Conservation (phyloP, 2,888 invertebrate genomes). For the Chymomyza procnemis region DNA sequence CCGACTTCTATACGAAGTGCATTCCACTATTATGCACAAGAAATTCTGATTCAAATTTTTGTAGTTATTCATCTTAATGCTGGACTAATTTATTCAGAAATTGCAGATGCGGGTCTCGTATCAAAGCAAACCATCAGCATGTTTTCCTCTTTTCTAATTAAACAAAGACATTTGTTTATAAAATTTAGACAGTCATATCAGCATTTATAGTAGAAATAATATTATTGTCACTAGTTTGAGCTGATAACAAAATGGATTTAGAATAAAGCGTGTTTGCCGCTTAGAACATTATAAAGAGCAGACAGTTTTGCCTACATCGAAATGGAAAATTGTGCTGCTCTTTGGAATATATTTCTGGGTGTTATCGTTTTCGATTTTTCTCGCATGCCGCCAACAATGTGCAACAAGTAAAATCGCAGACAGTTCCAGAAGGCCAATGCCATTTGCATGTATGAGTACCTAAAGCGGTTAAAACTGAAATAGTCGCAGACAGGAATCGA, state of each 20-base stretch:
- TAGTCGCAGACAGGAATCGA: neutral
- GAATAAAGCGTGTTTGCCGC: neutral
- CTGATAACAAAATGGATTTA: constrained; percentile 31
- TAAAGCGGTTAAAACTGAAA: neutral
- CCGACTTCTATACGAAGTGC: no score
- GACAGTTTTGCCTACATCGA: no score
- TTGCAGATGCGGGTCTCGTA: constrained; percentile 13
- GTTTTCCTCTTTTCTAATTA: constrained; percentile 12
- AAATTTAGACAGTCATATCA: neutral
- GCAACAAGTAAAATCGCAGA: no score
- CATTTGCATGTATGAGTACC: neutral
- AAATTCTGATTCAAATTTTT: constrained; percentile 2
- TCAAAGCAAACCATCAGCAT: constrained; percentile 10
- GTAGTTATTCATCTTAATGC: constrained; percentile 17
- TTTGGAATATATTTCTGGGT: no score
- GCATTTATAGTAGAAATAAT: constrained; percentile 20
- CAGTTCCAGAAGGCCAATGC: no score
- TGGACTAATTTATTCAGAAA: constrained; percentile 1
- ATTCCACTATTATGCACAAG: no score
- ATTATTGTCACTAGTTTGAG: constrained; percentile 16
- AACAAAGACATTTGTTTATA: constrained; percentile 36
- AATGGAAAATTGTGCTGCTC: no score
- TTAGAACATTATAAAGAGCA: neutral
- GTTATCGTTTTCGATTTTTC: no score
- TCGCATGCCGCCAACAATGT: no score